phyloP scores from a whole-genome alignment of 2,113 vertebrate species.

The Cyphomyrus plagiostoma region DNA sequence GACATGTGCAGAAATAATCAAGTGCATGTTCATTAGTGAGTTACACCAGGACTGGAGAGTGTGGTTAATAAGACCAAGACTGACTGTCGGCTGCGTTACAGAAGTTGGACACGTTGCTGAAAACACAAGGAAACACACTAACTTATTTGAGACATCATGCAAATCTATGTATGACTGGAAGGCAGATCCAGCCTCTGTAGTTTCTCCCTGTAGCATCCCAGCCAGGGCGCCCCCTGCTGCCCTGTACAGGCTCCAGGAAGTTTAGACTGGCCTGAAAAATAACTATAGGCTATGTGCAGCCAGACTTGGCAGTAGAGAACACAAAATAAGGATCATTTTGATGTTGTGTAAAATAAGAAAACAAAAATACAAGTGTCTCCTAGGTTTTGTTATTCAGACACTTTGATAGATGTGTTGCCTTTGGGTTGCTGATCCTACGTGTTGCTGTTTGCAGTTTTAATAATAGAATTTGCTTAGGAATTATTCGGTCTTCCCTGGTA shows the following conservation, averaged over 20 bases:
- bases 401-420: not conserved
- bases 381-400: not conserved
- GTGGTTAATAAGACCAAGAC: not conserved
- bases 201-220: not conserved
- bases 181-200: not conserved
- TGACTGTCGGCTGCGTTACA: not conserved
- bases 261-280: not conserved
- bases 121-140: not conserved
- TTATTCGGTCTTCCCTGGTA: not conserved
- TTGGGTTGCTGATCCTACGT: not conserved
- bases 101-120: not conserved
- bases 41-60: not conserved
- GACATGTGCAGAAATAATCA: not conserved
- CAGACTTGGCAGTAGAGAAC: too few species aligned
- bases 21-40: not conserved
- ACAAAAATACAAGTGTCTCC: too few species aligned
- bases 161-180: not conserved
- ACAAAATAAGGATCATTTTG: not conserved
- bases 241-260: too few species aligned
- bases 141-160: not conserved
- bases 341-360: too few species aligned
- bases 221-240: too few species aligned
- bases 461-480: not conserved
- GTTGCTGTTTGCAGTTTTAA: not conserved
- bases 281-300: not conserved